Conservation (phyloP, 1,140 invertebrate genomes). For the Trichomalopsis sarcophagae region DNA sequence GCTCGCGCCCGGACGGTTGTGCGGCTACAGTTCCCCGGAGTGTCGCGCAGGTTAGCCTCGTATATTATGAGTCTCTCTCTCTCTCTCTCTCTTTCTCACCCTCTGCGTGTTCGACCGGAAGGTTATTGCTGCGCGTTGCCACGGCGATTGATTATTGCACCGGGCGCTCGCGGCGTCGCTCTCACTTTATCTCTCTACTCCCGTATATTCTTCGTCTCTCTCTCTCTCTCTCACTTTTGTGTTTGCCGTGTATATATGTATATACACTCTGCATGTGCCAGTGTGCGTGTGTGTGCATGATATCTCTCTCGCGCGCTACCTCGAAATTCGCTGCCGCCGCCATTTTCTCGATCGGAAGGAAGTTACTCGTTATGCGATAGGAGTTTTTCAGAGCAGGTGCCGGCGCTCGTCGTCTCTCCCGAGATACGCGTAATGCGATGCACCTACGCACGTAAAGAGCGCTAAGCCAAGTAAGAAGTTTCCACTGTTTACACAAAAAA, state of each 20-base stretch:
- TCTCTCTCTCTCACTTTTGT: neutral
- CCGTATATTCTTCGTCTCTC: neutral
- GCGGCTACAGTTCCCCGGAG: neutral
- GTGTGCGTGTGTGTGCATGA: neutral
- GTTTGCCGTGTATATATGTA: neutral
- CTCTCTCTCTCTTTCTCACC: neutral
- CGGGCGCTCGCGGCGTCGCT: constrained; percentile 22
- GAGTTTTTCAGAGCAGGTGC: too few species aligned
- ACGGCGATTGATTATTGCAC: constrained; percentile 48
- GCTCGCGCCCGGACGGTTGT: neutral
- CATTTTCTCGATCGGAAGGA: constrained; percentile 44
- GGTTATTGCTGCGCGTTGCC: constrained; percentile 51
- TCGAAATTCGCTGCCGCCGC: constrained; percentile 42
- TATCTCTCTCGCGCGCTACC: constrained; percentile 2
- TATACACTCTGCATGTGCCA: neutral
- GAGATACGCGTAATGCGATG: too few species aligned
- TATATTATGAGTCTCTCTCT: neutral
- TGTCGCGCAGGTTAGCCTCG: neutral
- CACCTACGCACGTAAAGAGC: neutral
- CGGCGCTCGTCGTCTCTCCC: too few species aligned
- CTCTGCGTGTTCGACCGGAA: neutral
- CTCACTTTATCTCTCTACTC: neutral
- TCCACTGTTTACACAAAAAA: constrained; percentile 2
- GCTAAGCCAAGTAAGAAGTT: neutral
- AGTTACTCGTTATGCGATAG: neutral